phyloP scores from a whole-genome alignment of 1,140 invertebrate genomes.

The Oedothorax gibbosus region DNA sequence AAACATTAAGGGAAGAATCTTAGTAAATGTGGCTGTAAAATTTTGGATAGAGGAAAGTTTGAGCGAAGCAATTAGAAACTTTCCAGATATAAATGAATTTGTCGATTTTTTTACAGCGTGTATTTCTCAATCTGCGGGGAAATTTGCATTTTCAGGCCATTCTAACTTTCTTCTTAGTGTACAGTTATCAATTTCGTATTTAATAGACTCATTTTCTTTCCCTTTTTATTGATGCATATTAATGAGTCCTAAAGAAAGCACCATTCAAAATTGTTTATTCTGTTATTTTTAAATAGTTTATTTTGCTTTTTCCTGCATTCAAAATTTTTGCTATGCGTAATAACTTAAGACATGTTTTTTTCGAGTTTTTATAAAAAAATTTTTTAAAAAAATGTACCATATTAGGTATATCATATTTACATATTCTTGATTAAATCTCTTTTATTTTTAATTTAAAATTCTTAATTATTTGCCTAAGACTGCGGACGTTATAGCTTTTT shows the following conservation, averaged over 20 bases:
- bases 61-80: constrained; percentile 52
- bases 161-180: constrained; percentile 16
- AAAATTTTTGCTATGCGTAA: too few species aligned
- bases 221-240: constrained; percentile 27
- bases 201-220: constrained; percentile 27
- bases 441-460: too few species aligned
- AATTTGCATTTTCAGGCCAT: constrained; percentile 48
- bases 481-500: too few species aligned
- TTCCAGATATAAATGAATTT: constrained; percentile 37
- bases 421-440: too few species aligned
- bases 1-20: constrained; percentile 28
- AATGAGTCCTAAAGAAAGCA: constrained; percentile 30
- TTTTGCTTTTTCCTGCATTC: too few species aligned
- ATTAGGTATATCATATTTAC: too few species aligned
- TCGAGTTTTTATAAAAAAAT: too few species aligned
- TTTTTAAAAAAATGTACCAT: too few species aligned
- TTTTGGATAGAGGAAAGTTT: background rate
- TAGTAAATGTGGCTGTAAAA: constrained; percentile 15
- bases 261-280: too few species aligned
- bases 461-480: too few species aligned
- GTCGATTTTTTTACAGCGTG: background rate
- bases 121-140: constrained; percentile 13
- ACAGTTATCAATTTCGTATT: constrained; percentile 27
- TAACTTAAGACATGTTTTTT: too few species aligned
- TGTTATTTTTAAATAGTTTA: too few species aligned